phyloP scores from a whole-genome alignment of 2,797 vertebrate genomes.

The Zenarchopterus dispar region DNA sequence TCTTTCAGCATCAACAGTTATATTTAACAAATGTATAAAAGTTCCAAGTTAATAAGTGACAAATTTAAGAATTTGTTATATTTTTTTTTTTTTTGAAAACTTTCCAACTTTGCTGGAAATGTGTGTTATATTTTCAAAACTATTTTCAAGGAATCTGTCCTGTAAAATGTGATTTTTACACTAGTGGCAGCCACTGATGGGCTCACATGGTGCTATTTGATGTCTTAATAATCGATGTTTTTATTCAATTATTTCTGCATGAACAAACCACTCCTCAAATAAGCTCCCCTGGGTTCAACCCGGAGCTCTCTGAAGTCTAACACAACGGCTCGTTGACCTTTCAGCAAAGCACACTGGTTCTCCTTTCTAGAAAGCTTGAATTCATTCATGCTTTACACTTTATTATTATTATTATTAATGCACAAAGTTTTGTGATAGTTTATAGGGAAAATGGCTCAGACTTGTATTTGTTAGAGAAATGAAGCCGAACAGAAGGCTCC shows the following conservation, averaged over 20 bases:
- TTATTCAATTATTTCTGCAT: conserved; percentile 69
- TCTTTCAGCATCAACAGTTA: too few relatives aligned
- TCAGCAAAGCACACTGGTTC: conserved; percentile 9
- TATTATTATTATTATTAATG: too few relatives aligned
- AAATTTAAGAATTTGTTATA: too few relatives aligned
- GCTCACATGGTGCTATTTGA: conserved; percentile 73
- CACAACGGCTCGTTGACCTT: conserved; percentile 3
- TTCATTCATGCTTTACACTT: background rate
- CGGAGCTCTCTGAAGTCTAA: conserved; percentile 8
- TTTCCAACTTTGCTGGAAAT: too few relatives aligned
- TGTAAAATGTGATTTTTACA: conserved; percentile 57
- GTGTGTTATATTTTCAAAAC: too few relatives aligned
- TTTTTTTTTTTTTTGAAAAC: too few relatives aligned
- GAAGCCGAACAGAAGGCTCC: background rate
- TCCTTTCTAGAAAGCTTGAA: too few relatives aligned
- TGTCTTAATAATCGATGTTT: conserved; percentile 64
- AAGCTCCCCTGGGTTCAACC: conserved; percentile 12
- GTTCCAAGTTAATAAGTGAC: too few relatives aligned
- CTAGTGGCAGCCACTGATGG: conserved; percentile 37
- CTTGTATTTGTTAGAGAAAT: conserved; percentile 20
- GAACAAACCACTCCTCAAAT: conserved; percentile 68
- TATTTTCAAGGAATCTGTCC: conserved; percentile 52
- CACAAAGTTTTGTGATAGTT: background rate
- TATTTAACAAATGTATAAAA: too few relatives aligned
- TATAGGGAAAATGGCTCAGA: background rate